Percentiles rank a stretch among this genome's conserved stretches.
Conservation (phyloP, 1,140 invertebrate species). For the Zophobas morio region DNA sequence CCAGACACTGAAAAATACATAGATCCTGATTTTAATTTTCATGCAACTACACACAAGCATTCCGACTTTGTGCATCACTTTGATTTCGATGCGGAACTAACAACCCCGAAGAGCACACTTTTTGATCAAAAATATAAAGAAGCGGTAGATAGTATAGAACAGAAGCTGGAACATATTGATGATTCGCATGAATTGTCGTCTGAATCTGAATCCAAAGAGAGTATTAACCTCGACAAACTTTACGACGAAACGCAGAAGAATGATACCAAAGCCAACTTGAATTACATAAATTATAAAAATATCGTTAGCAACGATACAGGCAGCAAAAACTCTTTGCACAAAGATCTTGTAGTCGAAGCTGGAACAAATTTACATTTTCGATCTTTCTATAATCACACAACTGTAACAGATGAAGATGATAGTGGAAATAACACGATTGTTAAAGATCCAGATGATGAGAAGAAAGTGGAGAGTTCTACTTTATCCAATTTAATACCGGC, state of each 20-base stretch:
- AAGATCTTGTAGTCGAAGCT: conserved; percentile 55
- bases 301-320: conserved; percentile 55
- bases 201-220: conserved; percentile 32
- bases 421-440: conserved; percentile 34
- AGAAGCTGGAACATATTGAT: conserved; percentile 53
- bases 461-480: conserved; percentile 23
- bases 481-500: conserved; percentile 28
- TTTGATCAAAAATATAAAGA: conserved; percentile 61
- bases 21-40: conserved; percentile 44
- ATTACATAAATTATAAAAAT: conserved; percentile 52
- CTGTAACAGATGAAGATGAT: conserved; percentile 44
- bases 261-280: conserved; percentile 42
- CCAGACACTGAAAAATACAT: conserved; percentile 58
- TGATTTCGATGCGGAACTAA: conserved; percentile 53
- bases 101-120: conserved; percentile 58
- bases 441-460: conserved; percentile 4
- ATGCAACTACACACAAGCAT: conserved; percentile 43
- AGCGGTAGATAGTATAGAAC: conserved; percentile 58
- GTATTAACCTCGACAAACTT: conserved; percentile 27
- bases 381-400: conserved; percentile 54
- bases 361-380: conserved; percentile 54
- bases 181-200: conserved; percentile 17
- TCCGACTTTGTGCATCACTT: conserved; percentile 21
- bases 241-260: conserved; percentile 31
- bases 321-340: conserved; percentile 56